phyloP scores from a whole-genome alignment of 30 jellyfish, hydroid and myxozoan species.

The Rhopilema esculentum region DNA sequence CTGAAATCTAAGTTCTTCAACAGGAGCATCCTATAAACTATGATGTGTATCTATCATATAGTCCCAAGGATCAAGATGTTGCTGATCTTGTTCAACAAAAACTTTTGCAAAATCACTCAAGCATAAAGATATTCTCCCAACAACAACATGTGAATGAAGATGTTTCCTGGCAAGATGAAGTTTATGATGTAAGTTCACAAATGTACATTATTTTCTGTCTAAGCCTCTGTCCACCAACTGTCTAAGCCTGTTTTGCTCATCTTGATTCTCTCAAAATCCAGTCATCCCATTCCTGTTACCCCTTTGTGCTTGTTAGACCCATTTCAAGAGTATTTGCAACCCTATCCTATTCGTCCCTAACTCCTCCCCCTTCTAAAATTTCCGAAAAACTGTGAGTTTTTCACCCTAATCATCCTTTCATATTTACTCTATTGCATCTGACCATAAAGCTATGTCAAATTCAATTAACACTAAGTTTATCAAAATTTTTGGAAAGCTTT shows the following conservation, averaged over 20 bases:
- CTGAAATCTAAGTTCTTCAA: too few species aligned
- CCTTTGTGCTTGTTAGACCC: not conserved
- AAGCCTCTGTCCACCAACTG: too few species aligned
- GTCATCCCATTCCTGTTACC: not conserved
- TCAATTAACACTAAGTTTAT: too few species aligned
- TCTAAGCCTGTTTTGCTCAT: not conserved
- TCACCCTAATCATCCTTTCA: too few species aligned
- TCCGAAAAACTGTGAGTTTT: too few species aligned
- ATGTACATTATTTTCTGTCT: too few species aligned
- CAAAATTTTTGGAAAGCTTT: too few species aligned
- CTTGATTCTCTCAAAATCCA: not conserved
- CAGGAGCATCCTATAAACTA: slow-evolving; percentile 61
- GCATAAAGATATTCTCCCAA: slow-evolving; percentile 57
- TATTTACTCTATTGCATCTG: too few species aligned
- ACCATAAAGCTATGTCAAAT: too few species aligned
- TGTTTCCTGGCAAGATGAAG: slow-evolving; percentile 89
- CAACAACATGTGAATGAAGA: slow-evolving; percentile 69
- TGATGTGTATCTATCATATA: slow-evolving; percentile 74
- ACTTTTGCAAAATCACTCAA: slow-evolving; percentile 2
- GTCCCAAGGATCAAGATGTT: slow-evolving; percentile 27
- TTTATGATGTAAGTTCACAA: slow-evolving; percentile 77
- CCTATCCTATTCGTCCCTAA: not conserved
- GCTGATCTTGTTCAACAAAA: slow-evolving; percentile 27
- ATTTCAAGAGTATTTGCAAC: not conserved
- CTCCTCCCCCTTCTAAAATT: too few species aligned